Evolutionary conservation across 2,113 vertebrate species (phyloP).

Genomic region (Scomber scombrus): DNA sequence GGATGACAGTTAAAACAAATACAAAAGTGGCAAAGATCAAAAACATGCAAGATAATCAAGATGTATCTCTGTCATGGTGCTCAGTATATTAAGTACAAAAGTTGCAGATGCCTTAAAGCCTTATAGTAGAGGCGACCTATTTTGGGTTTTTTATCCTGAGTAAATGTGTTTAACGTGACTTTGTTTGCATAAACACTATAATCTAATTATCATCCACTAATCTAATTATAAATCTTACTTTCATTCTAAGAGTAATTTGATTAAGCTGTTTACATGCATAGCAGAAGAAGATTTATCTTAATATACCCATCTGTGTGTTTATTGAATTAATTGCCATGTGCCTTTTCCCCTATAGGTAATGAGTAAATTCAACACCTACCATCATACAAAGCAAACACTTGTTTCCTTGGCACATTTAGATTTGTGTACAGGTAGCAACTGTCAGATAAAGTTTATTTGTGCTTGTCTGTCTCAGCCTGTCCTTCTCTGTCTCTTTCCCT

Average conservation of each 20-base stretch:
- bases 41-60: slow-evolving; percentile 22
- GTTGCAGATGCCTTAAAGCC: slow-evolving; percentile 56
- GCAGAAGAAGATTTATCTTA: slow-evolving; percentile 56
- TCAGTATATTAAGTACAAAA: slow-evolving; percentile 41
- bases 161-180: slow-evolving; percentile 59
- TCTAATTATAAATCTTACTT: slow-evolving; percentile 74
- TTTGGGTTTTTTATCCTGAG: slow-evolving; percentile 40
- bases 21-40: slow-evolving; percentile 20
- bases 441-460: slow-evolving; percentile 38
- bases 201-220: slow-evolving; percentile 76
- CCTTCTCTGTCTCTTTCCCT: slow-evolving; percentile 50
- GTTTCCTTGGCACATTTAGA: slow-evolving; percentile 6
- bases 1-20: slow-evolving; percentile 31
- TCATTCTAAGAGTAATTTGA: slow-evolving; percentile 74
- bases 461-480: slow-evolving; percentile 21
- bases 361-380: not conserved
- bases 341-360: slow-evolving; percentile 44
- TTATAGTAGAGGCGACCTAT: slow-evolving; percentile 58
- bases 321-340: slow-evolving; percentile 51
- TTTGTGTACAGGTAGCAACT: slow-evolving; percentile 34
- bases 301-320: slow-evolving; percentile 49
- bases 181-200: slow-evolving; percentile 73
- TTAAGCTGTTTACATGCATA: slow-evolving; percentile 72
- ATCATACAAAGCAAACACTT: not conserved
- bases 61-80: slow-evolving; percentile 27